Conservation (phyloP, 1,140 invertebrate species). For the Aphelenchoides fujianensis region DNA sequence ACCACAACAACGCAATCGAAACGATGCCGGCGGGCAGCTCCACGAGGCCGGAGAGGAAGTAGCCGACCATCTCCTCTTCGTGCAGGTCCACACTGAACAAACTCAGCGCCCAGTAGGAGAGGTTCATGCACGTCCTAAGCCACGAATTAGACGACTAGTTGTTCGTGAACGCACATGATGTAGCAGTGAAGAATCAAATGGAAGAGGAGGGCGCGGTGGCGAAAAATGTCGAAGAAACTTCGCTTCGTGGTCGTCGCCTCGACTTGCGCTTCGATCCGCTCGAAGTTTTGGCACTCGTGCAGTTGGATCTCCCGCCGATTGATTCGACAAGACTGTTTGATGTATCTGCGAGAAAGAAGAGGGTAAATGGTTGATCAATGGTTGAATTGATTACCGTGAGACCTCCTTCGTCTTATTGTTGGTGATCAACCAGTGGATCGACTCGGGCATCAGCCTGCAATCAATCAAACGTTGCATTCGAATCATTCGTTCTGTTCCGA, state of each 20-base stretch:
- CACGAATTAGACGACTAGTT: slow-evolving; percentile 10
- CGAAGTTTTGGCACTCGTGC: slow-evolving; percentile 32
- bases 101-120: slow-evolving; percentile 44
- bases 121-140: slow-evolving; percentile 47
- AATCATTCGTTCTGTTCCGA: too few species aligned
- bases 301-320: slow-evolving; percentile 37
- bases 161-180: slow-evolving; percentile 36
- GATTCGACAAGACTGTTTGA: slow-evolving; percentile 15
- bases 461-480: too few species aligned
- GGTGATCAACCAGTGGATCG: slow-evolving; percentile 49
- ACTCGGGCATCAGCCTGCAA: slow-evolving; percentile 39
- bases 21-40: slow-evolving; percentile 50
- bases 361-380: slow-evolving; percentile 12
- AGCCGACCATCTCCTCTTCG: slow-evolving; percentile 50
- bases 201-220: slow-evolving; percentile 26
- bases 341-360: slow-evolving; percentile 27
- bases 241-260: neutral
- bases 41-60: slow-evolving; percentile 45
- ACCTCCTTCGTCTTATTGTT: slow-evolving; percentile 41
- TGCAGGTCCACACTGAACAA: slow-evolving; percentile 48
- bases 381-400: slow-evolving; percentile 14
- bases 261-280: neutral
- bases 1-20: slow-evolving; percentile 37
- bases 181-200: slow-evolving; percentile 48
- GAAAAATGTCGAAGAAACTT: slow-evolving; percentile 43